Conservation (phyloP, 2,113 vertebrate genomes). For the Pangasianodon gigas region DNA sequence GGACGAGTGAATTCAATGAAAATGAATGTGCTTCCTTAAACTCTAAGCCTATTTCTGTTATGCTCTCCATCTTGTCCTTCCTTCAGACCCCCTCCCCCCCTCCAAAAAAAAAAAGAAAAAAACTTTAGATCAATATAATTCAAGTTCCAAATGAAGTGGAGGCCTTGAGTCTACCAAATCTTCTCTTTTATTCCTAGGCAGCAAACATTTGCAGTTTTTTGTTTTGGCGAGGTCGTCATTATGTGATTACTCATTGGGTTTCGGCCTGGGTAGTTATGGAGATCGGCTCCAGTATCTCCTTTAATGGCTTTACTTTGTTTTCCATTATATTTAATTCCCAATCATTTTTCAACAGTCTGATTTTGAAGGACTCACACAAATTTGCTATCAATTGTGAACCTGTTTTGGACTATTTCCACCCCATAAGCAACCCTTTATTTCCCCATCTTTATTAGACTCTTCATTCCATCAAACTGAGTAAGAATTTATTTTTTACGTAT, state of each 20-base stretch:
- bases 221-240: background rate
- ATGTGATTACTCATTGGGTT: constrained; percentile 11
- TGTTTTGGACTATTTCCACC: background rate
- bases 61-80: background rate
- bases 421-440: background rate
- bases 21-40: background rate
- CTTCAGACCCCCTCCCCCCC: background rate
- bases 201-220: background rate
- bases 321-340: background rate
- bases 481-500: background rate
- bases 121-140: background rate
- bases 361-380: background rate
- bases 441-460: background rate
- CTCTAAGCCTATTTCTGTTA: background rate
- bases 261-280: background rate
- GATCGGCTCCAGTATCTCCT: background rate
- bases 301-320: background rate
- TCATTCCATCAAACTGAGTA: background rate
- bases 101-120: background rate
- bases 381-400: background rate
- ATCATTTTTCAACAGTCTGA: background rate
- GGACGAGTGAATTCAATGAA: background rate
- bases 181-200: background rate
- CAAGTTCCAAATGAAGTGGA: background rate
- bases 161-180: background rate